Evolutionary conservation across 2,113 vertebrate genomes (phyloP).

Genomic region (Labeo catla): DNA sequence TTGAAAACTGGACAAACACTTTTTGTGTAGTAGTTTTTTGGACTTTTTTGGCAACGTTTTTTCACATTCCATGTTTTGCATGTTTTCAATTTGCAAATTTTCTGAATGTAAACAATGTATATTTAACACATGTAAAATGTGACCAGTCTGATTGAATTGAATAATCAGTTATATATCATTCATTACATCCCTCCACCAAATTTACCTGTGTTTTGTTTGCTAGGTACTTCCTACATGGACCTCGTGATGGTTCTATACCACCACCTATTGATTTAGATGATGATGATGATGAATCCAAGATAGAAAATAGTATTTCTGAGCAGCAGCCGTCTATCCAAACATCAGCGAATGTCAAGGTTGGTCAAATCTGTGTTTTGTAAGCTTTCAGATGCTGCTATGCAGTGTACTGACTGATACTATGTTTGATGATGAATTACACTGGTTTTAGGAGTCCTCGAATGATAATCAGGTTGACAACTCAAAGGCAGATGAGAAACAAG

Average conservation of each 20-base stretch:
- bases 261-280: not conserved
- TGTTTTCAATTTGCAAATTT: not conserved
- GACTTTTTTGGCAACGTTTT: not conserved
- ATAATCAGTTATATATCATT: not conserved
- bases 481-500: not conserved
- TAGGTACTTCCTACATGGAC: slow-evolving; percentile 7
- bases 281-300: slow-evolving; percentile 2
- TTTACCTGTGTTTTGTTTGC: not conserved
- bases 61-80: not conserved
- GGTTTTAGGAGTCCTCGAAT: slow-evolving; percentile 24
- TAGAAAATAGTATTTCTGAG: not conserved
- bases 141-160: no score
- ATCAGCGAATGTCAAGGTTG: not conserved
- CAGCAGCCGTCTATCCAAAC: not conserved
- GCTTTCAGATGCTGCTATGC: not conserved
- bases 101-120: not conserved
- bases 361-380: not conserved
- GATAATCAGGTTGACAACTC: slow-evolving; percentile 7
- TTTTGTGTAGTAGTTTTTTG: not conserved
- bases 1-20: not conserved
- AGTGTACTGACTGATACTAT: not conserved
- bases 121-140: not conserved
- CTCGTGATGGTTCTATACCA: not conserved
- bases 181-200: not conserved
- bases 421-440: not conserved